A percentile compares a stretch with the other conserved stretches of the same genome.
phyloP scores from a whole-genome alignment of 2,113 vertebrate genomes.

The Petrocephalus zakoni region DNA sequence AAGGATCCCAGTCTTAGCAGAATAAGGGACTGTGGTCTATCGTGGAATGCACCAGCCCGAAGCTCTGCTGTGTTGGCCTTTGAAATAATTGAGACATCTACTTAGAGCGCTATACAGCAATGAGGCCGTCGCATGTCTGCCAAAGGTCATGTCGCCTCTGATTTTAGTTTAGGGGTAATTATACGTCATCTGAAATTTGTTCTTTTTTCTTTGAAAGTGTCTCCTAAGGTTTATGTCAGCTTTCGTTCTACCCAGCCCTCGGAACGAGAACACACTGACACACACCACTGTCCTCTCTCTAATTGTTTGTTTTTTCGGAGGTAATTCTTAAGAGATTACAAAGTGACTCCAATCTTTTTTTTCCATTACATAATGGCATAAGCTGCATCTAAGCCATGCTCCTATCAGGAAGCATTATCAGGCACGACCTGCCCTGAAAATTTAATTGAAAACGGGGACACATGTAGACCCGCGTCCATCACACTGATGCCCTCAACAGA shows the following conservation, averaged over 20 bases:
- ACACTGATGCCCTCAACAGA: neutral
- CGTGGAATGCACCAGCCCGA: neutral
- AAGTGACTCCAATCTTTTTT: slow-evolving; percentile 22
- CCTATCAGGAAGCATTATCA: slow-evolving; percentile 27
- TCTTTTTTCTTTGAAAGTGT: neutral
- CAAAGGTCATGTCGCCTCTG: neutral
- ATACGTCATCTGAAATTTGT: neutral
- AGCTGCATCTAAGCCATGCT: slow-evolving; percentile 38
- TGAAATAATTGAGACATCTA: neutral
- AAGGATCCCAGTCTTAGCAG: neutral
- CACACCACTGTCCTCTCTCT: slow-evolving; percentile 23
- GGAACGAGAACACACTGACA: slow-evolving; percentile 17
- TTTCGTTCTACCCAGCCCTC: neutral
- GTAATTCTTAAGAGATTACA: slow-evolving; percentile 35
- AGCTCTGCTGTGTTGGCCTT: neutral
- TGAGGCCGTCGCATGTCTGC: neutral
- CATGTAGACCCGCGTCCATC: neutral
- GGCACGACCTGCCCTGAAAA: neutral
- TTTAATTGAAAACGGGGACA: slow-evolving; percentile 5
- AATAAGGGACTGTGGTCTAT: neutral
- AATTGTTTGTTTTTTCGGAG: slow-evolving; percentile 32
- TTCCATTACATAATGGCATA: slow-evolving; percentile 39
- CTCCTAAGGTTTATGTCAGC: neutral
- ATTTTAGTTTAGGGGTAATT: neutral
- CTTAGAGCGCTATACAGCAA: neutral